Conservation (phyloP, 2,113 vertebrate species). For the Bostrychus sinensis region DNA sequence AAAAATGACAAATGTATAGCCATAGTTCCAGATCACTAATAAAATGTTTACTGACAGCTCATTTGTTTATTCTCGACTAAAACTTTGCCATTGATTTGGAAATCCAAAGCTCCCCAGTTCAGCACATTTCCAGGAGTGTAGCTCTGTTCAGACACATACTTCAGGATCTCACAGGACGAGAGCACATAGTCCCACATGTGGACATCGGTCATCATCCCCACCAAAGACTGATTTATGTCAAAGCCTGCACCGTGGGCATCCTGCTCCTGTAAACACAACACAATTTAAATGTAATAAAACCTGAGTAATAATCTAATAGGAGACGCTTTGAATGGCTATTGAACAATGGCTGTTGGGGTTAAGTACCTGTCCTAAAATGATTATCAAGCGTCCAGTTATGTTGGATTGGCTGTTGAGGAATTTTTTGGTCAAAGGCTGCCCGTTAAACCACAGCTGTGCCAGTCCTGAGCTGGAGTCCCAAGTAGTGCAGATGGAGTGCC, state of each 20-base stretch:
- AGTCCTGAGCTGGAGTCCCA: conserved; percentile 61
- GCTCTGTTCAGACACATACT: conserved; percentile 23
- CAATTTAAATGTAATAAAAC: conserved; percentile 17
- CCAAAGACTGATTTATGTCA: conserved; percentile 49
- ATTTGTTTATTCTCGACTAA: conserved; percentile 39
- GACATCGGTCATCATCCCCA: conserved; percentile 68
- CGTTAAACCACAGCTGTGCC: conserved; percentile 65
- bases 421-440: conserved; percentile 35
- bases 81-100: conserved; percentile 27
- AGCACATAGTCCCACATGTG: conserved; percentile 73
- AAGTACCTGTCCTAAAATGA: conserved; percentile 69
- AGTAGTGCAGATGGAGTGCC: conserved; percentile 67
- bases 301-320: too few species aligned
- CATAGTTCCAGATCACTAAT: background rate
- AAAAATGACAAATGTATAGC: too few species aligned
- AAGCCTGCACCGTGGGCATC: conserved; percentile 59
- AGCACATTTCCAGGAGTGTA: conserved; percentile 69
- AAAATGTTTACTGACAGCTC: conserved; percentile 18
- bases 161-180: conserved; percentile 56
- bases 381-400: conserved; percentile 20
- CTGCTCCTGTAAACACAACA: conserved; percentile 47
- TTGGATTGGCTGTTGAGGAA: background rate
- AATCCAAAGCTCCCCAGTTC: conserved; percentile 64
- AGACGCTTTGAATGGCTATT: too few species aligned
- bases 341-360: too few species aligned